Percentiles rank a stretch among this genome's conserved stretches.
phyloP scores from a whole-genome alignment of 2,797 vertebrate species.

The Pogoniulus pusillus region DNA sequence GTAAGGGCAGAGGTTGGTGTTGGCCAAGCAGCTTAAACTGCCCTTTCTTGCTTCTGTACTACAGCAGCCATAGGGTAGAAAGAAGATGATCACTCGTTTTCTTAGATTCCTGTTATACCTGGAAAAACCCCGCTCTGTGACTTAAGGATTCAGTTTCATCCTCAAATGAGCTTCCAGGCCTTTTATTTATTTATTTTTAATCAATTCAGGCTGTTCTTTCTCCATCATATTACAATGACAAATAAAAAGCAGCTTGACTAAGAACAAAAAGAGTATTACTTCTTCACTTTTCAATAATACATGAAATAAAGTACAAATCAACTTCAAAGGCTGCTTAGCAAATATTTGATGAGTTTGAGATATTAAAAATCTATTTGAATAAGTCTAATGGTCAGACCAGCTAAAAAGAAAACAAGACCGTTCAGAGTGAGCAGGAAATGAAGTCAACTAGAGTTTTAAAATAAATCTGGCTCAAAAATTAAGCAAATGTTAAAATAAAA shows the following conservation, averaged over 20 bases:
- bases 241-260: constrained; percentile 64
- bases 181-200: constrained; percentile 70
- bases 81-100: background rate
- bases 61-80: background rate
- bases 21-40: background rate
- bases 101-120: background rate
- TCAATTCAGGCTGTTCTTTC: constrained; percentile 58
- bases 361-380: constrained; percentile 61
- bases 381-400: constrained; percentile 51
- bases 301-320: constrained; percentile 57
- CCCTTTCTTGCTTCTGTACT: background rate
- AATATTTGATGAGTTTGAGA: constrained; percentile 57
- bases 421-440: constrained; percentile 62
- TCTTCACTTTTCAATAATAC: constrained; percentile 59
- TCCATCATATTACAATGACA: constrained; percentile 55
- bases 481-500: constrained; percentile 72
- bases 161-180: constrained; percentile 48
- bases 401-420: constrained; percentile 58
- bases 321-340: constrained; percentile 64
- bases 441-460: constrained; percentile 69
- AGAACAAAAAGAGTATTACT: constrained; percentile 53
- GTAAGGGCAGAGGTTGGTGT: background rate
- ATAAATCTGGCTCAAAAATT: constrained; percentile 71
- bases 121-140: background rate
- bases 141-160: constrained; percentile 37